Percentiles rank a stretch among this genome's conserved stretches.
Evolutionary conservation across 1,140 invertebrate species (phyloP).

Genomic region (Hylaeus anthracinus): DNA sequence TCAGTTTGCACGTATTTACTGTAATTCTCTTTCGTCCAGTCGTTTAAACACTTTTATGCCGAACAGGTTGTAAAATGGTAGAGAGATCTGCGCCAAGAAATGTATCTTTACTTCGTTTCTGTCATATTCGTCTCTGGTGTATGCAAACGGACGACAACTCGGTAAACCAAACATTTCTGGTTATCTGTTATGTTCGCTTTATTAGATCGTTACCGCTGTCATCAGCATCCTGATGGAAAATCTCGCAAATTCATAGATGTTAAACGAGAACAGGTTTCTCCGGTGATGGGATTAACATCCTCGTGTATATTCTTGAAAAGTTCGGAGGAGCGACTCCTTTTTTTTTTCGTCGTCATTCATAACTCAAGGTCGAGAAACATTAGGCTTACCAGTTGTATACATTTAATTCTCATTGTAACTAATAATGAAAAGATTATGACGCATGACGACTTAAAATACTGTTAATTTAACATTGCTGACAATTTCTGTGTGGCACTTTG

Average conservation of each 20-base stretch:
- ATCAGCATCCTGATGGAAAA: constrained; percentile 30
- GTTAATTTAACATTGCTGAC: too few relatives aligned
- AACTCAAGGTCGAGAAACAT: not conserved
- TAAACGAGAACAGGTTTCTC: constrained; percentile 33
- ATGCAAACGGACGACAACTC: constrained; percentile 17
- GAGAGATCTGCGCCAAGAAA: constrained; percentile 1
- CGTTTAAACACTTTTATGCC: not conserved
- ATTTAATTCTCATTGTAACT: too few relatives aligned
- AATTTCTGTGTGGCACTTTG: too few relatives aligned
- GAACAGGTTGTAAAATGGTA: constrained; percentile 13
- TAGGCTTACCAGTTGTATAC: not conserved
- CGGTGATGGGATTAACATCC: not conserved
- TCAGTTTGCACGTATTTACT: too few relatives aligned
- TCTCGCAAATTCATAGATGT: constrained; percentile 31
- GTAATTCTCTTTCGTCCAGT: not conserved
- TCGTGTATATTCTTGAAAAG: not conserved
- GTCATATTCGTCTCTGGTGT: not conserved
- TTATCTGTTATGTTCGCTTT: constrained; percentile 25
- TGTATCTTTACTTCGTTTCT: not conserved
- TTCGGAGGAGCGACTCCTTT: not conserved
- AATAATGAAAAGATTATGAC: too few relatives aligned
- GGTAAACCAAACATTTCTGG: constrained; percentile 25
- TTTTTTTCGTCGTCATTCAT: not conserved
- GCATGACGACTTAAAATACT: too few relatives aligned
- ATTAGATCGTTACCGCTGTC: constrained; percentile 33